Conservation (phyloP, 1,140 invertebrate species). For the Polypedilum pembai region DNA sequence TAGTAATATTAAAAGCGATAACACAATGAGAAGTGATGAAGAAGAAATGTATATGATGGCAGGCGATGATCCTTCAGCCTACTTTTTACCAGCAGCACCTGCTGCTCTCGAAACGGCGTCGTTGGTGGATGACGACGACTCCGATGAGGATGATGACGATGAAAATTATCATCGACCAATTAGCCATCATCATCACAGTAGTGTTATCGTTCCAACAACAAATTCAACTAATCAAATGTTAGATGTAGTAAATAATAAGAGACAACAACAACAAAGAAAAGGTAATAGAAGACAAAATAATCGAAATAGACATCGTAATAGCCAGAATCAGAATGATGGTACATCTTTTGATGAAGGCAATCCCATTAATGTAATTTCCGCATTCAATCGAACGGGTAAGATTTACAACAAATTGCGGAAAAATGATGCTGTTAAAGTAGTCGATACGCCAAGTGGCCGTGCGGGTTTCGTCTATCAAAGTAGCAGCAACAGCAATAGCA, state of each 20-base stretch:
- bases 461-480: slow-evolving; percentile 43
- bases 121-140: background rate
- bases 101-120: background rate
- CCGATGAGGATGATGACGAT: background rate
- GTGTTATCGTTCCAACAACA: background rate
- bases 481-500: slow-evolving; percentile 32
- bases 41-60: slow-evolving; percentile 17
- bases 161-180: background rate
- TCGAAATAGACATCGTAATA: slow-evolving; percentile 3
- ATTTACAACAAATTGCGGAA: slow-evolving; percentile 37
- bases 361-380: slow-evolving; percentile 18
- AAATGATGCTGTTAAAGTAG: slow-evolving; percentile 44
- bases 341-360: slow-evolving; percentile 23
- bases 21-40: background rate
- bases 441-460: slow-evolving; percentile 41
- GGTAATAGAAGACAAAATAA: slow-evolving; percentile 27
- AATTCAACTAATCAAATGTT: slow-evolving; percentile 27
- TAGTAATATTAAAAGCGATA: background rate
- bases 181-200: too few species aligned
- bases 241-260: slow-evolving; percentile 26
- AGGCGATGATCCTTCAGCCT: background rate
- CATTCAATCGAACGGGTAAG: slow-evolving; percentile 16
- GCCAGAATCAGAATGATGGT: slow-evolving; percentile 13
- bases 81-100: background rate
- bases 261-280: slow-evolving; percentile 1